Base-by-base conservation (phyloP, 2,113 vertebrate genomes). In the Amazona guildingii region DNA sequence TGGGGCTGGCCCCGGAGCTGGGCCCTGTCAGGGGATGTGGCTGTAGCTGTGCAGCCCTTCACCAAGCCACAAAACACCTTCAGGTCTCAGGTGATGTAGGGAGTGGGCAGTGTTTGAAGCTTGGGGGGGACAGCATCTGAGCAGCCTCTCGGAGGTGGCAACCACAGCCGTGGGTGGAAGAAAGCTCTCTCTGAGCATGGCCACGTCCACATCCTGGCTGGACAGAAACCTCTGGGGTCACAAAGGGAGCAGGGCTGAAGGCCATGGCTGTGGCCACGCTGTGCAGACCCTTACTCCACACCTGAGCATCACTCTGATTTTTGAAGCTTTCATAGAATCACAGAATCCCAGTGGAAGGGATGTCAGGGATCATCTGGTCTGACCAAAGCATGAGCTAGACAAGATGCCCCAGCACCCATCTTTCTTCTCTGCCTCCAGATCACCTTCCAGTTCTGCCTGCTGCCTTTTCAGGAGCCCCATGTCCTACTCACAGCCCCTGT, bases 21-120 rank as follows among this genome's bases (percentile, higher is more conserved):
- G 17, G n/a, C 4, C 33, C 51, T 1, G 10, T 25, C 13, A 31
- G 46, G 7, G 39, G 1, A 17, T 1, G 1, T 24, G 35, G 37
- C 7, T 0, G 0, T 2, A 20, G 31, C 31, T 37, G n/a, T 9
- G 4, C 12, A 35, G n/a, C 10, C 49, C 39, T 33, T 33, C 0
- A 2, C 3, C 7, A 67, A 72, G 54, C 35, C 70, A 62, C 63
- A 48, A 21, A 69, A 2, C 9, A 4, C 8, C 35, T 28, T n/a
- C 17, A 31, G 52, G 46, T 17, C 37, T 29, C 3, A 3, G 31
- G 21, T 35, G 35, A 33, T 0, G 29, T 0, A 8, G 12, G 49
- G 31, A 43, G 27, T 23, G 23, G 41, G 51, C 18, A 14, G 51
- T 1, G 35, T 39, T 3, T 9, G 17, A 2, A 1, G 35, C 54